Conservation (phyloP, 2,113 vertebrate genomes). For the Picathartes gymnocephalus region DNA sequence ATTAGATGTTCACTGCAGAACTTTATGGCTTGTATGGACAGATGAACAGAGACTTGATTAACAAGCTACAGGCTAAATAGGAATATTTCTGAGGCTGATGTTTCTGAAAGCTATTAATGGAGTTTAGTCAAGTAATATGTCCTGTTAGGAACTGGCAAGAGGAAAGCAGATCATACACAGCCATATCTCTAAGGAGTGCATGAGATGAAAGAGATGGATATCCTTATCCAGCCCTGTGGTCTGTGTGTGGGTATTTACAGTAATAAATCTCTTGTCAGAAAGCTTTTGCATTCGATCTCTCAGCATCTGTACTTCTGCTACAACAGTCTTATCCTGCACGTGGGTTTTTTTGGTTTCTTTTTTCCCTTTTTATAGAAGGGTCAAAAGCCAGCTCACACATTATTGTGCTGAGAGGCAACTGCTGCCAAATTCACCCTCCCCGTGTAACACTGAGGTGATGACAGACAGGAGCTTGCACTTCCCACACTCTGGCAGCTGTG, state of each 20-base stretch:
- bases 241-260: background rate
- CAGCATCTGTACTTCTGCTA: background rate
- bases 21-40: conserved; percentile 48
- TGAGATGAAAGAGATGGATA: background rate
- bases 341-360: background rate
- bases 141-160: background rate
- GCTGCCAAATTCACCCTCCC: background rate
- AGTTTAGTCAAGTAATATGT: conserved; percentile 35
- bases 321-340: background rate
- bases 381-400: background rate
- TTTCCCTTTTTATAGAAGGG: background rate
- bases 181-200: background rate
- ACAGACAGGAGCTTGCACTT: background rate
- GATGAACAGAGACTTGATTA: conserved; percentile 47
- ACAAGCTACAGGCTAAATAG: conserved; percentile 41
- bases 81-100: conserved; percentile 48
- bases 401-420: background rate
- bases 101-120: conserved; percentile 38
- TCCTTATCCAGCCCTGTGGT: background rate
- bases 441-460: background rate
- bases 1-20: conserved; percentile 40
- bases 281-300: background rate
- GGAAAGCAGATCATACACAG: background rate
- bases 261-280: background rate
- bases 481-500: background rate